phyloP scores from a whole-genome alignment of 2,113 vertebrate species.

The Heliornis fulica region DNA sequence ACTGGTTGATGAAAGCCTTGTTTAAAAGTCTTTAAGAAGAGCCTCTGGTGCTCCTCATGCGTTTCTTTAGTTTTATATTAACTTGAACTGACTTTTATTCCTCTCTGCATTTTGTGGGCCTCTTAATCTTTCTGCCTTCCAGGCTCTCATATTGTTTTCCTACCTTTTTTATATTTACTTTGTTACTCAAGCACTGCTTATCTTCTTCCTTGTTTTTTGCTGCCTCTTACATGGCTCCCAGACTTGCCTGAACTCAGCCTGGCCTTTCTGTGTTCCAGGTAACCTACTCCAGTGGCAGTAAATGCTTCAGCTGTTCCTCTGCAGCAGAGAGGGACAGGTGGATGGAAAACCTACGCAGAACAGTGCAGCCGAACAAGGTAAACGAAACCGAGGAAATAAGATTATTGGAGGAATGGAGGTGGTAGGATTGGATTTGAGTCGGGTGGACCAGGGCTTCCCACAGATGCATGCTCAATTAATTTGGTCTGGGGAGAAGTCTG shows the following conservation, averaged over 20 bases:
- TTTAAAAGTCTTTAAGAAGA: not conserved
- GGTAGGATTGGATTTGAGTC: slow-evolving; percentile 16
- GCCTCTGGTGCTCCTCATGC: not conserved
- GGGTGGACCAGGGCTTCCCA: not conserved
- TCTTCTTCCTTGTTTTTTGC: not conserved
- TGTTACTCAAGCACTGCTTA: not conserved
- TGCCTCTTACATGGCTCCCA: not conserved
- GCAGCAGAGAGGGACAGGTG: slow-evolving; percentile 97
- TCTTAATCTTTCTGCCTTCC: not conserved
- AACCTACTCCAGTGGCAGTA: slow-evolving; percentile 90
- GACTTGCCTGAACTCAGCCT: slow-evolving; percentile 17
- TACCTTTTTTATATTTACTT: not conserved
- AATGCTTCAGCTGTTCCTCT: slow-evolving; percentile 95
- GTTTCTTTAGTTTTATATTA: not conserved
- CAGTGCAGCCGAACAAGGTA: slow-evolving; percentile 97
- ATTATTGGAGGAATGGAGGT: not conserved
- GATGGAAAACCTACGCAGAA: slow-evolving; percentile 96
- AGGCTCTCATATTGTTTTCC: not conserved
- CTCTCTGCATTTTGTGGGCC: not conserved
- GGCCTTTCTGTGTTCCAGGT: slow-evolving; percentile 78
- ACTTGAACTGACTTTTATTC: not conserved
- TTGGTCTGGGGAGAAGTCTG: not conserved
- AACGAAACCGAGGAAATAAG: not conserved
- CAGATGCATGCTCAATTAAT: slow-evolving; percentile 25
- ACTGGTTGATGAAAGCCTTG: not conserved